Percentiles rank a stretch among this genome's conserved stretches.
These are phyloP conservation scores for Formica exsecta DNA, from an alignment of 1,140 invertebrate genomes.

Conservation along the genomic window DNA sequence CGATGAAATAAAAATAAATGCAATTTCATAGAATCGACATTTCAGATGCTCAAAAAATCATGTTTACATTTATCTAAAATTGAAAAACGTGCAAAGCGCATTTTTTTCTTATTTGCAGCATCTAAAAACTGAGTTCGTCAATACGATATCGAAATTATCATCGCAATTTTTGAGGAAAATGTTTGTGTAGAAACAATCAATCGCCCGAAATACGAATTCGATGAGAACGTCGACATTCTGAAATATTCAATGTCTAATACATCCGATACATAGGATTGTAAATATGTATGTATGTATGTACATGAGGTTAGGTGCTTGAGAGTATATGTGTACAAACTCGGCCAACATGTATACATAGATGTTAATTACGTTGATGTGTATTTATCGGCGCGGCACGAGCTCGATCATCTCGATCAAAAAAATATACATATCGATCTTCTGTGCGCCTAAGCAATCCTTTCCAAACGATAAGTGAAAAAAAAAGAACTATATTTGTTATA, in stretches of 20 bases:
- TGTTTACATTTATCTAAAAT: not conserved
- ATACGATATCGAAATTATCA: not conserved
- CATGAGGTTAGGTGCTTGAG: slow-evolving; percentile 8
- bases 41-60: slow-evolving; percentile 5
- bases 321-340: slow-evolving; percentile 53
- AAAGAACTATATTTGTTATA: slow-evolving; percentile 54
- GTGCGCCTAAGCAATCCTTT: slow-evolving; percentile 41
- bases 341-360: slow-evolving; percentile 51
- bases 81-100: not conserved
- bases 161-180: not conserved
- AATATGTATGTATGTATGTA: slow-evolving; percentile 52
- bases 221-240: not conserved
- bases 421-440: slow-evolving; percentile 56
- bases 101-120: not conserved
- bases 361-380: slow-evolving; percentile 52
- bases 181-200: slow-evolving; percentile 36
- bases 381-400: slow-evolving; percentile 14
- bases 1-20: not conserved
- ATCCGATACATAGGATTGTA: slow-evolving; percentile 27
- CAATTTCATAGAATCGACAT: not conserved
- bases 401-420: slow-evolving; percentile 25
- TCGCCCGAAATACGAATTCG: slow-evolving; percentile 32
- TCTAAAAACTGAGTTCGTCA: not conserved
- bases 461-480: slow-evolving; percentile 3
- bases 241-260: slow-evolving; percentile 35